Percentiles rank a stretch among this genome's conserved stretches.
These are phyloP conservation scores for Otolemur garnettii DNA, from an alignment of 2,113 vertebrate species.

Conservation along the genomic window DNA sequence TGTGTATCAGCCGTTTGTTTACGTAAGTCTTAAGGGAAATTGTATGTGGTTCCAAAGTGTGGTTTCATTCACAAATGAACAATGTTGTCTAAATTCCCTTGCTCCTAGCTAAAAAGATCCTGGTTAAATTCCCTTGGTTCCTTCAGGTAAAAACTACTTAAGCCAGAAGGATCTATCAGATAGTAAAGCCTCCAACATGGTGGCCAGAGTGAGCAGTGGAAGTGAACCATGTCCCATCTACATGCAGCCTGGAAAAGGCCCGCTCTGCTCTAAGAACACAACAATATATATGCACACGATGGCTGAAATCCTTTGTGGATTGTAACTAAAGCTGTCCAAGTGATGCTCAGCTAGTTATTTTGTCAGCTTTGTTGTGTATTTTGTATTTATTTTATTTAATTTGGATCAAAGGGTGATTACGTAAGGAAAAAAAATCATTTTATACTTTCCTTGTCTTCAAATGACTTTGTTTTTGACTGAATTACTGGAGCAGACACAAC, in stretches of 20 bases:
- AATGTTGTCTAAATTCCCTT: neutral
- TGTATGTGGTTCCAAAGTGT: neutral
- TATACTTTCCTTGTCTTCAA: neutral
- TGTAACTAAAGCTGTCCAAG: neutral
- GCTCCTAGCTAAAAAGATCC: neutral
- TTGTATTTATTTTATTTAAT: conserved; percentile 21
- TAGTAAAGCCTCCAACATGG: neutral
- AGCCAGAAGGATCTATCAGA: neutral
- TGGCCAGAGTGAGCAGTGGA: neutral
- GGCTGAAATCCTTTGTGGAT: neutral
- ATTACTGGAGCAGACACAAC: neutral
- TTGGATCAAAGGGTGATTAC: neutral
- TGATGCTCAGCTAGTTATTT: neutral
- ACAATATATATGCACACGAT: neutral
- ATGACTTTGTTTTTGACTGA: neutral
- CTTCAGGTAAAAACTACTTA: neutral
- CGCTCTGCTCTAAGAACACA: neutral
- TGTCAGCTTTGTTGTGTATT: neutral
- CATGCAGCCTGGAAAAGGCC: no score
- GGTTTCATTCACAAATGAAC: neutral
- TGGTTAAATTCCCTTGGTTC: neutral
- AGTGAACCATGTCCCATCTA: fast-evolving
- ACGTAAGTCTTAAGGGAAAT: neutral
- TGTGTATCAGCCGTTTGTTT: neutral
- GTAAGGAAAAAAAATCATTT: neutral